Evolutionary conservation across 1,140 invertebrate species (phyloP), one percentile per base, ranked within the genome.

Genomic region (Neodiprion fabricii): DNA sequence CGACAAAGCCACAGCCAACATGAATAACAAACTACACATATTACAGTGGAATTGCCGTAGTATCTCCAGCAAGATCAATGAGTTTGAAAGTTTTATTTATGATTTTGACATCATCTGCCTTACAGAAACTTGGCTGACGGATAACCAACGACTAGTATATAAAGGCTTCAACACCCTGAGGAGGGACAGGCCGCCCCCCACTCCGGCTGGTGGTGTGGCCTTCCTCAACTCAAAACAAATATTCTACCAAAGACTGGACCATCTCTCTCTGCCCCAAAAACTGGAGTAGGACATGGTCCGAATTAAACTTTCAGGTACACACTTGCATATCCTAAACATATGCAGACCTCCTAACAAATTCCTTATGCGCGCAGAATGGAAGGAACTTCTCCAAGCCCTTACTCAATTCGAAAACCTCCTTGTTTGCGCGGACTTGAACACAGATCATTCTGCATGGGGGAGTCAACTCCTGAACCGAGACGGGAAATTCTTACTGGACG

Each of bases 401-500:
- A 1, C 17, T 2, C 1, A n/a, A 23, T 47, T n/a, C 11, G 0
- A 21, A 10, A 49, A 11, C 28, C 21, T 69, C 1, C 1, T 77
- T 5, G 73, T 77, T 1, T 74, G 76, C 1, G 78, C 73, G 0
- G 76, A 79, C 48, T 79, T 77, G 48, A 77, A 79, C 40, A 40
- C 17, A 10, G 75, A 79, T 50, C 75, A 76, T 28, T 11, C 48
- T 7, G 9, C 23, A 0, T 79, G 78, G 76, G 75, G 78, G 4
- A 71, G 76, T 23, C 69, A 14, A 21, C n/a, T 68, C 73, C 28
- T 53, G 21, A 3, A 61, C n/a, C 53, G 0, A 8, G 53, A 61
- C 2, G 53, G 53, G 1, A 61, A 61, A 8, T 1, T 12, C 7
- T 8, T 61, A 2, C 11, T 61, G 1, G 7, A 61, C n/a, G 53